Base-by-base conservation (phyloP, 2,888 invertebrate species). In the Melitaea athalia region DNA sequence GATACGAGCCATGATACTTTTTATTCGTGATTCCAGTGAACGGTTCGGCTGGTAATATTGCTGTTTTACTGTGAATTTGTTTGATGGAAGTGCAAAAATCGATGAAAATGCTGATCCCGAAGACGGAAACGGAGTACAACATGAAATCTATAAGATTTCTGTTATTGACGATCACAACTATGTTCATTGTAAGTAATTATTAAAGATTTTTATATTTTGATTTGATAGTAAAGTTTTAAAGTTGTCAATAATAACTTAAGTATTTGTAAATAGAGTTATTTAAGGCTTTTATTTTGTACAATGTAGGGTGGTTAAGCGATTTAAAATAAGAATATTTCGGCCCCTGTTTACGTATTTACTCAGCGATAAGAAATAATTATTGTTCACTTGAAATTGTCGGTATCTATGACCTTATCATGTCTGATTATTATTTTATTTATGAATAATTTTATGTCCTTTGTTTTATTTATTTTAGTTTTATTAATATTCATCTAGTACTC, bases 111-210 rank as follows among this genome's bases (percentile, higher is more conserved):
- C 82, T 85, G 76, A 85, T 92, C 38, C 85, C 76, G 8, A 92
- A 91, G 68, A 85, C 89, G 0, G 91, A 92, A 71, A 78, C 86
- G 47, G 91, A 92, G 57, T 91, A 91, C 79, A 90, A 89, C 62
- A 87, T 92, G 92, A 92, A 89, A 79, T 92, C 92, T 59, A 85
- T 92, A 61, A 81, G 90, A 69, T 92, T 91, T 84, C 85, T 92
- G 4, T 76, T 91, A 81, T 72, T 92, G 76, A 89, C 89, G 0
- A 91, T 92, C 64, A 92, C 91, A 0, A 77, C 86, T 5, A 91
- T 92, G 91, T 92, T 91, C 75, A 82, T 91, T 75, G 92, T 92
- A 75, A 91, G 92, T 91, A 66, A 14, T 14, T 50, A 24, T 8
- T 31, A 53, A 52, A 10, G 12, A 15, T 2, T 15, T 53, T 12